Conservation (phyloP, 2,113 vertebrate species). For the Cettia cetti region DNA sequence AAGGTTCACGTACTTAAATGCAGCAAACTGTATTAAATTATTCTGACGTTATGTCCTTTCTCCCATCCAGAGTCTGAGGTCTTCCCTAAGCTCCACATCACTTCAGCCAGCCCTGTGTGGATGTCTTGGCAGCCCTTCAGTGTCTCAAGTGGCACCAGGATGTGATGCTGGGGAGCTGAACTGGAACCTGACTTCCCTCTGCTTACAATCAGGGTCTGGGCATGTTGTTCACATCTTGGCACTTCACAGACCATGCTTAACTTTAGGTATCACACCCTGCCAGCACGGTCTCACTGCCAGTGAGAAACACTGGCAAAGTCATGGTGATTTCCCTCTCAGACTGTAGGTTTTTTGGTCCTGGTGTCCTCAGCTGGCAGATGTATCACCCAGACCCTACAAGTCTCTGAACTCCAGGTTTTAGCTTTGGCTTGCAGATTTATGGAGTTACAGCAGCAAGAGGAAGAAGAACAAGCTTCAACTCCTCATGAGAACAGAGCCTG, state of each 20-base stretch:
- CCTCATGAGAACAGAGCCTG: background rate
- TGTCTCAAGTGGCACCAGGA: background rate
- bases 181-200: background rate
- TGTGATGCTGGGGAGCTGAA: background rate
- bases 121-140: background rate
- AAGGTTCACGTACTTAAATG: background rate
- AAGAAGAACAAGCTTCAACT: background rate
- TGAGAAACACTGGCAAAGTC: background rate
- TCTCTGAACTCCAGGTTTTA: background rate
- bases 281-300: background rate
- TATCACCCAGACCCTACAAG: background rate
- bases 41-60: background rate
- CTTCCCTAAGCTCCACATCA: background rate
- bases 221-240: background rate
- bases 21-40: background rate
- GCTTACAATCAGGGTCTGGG: rapidly evolving
- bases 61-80: background rate
- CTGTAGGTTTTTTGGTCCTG: background rate
- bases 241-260: background rate
- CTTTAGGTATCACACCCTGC: background rate
- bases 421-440: background rate
- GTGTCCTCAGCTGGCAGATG: background rate
- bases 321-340: background rate
- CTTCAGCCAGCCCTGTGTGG: background rate
- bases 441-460: background rate